These are phyloP conservation scores for Zingel zingel DNA, from an alignment of 2,113 vertebrate genomes.

Conservation along the genomic window DNA sequence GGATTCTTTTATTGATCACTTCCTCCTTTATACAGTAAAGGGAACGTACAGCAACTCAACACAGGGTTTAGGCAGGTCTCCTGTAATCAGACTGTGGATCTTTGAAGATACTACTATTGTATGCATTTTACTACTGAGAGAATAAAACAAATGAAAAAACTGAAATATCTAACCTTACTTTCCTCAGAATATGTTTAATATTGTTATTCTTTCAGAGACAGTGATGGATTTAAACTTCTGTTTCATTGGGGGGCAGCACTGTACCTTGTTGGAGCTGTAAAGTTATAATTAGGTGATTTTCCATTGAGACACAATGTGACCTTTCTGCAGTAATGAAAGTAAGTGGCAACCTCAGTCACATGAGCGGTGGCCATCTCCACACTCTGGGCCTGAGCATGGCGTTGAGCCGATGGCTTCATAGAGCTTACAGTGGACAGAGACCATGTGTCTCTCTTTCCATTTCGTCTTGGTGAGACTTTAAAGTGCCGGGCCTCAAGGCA, in stretches of 20 bases:
- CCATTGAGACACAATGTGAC: slow-evolving; percentile 79
- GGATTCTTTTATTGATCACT: slow-evolving; percentile 86
- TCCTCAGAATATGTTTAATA: not conserved
- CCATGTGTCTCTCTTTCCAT: slow-evolving; percentile 67
- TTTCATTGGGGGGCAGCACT: slow-evolving; percentile 31
- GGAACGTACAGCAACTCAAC: slow-evolving; percentile 79
- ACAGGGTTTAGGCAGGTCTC: slow-evolving; percentile 61
- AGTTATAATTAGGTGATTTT: slow-evolving; percentile 83
- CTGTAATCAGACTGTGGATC: slow-evolving; percentile 73
- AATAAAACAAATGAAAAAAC: not conserved
- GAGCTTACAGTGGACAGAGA: slow-evolving; percentile 65
- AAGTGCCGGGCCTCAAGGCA: slow-evolving; percentile 13
- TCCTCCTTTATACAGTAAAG: slow-evolving; percentile 85
- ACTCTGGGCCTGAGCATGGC: slow-evolving; percentile 41
- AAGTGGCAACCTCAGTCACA: slow-evolving; percentile 73
- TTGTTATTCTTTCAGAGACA: slow-evolving; percentile 24
- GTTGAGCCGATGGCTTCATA: slow-evolving; percentile 73
- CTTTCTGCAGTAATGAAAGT: slow-evolving; percentile 82
- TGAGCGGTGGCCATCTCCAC: slow-evolving; percentile 67
- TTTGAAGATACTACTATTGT: slow-evolving; percentile 24
- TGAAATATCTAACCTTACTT: not conserved
- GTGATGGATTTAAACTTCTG: slow-evolving; percentile 32
- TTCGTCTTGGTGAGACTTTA: slow-evolving; percentile 40
- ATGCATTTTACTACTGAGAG: not conserved
- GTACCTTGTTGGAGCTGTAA: slow-evolving; percentile 67